phyloP scores from a whole-genome alignment of 1,140 invertebrate genomes.

The Drosophila miranda region DNA sequence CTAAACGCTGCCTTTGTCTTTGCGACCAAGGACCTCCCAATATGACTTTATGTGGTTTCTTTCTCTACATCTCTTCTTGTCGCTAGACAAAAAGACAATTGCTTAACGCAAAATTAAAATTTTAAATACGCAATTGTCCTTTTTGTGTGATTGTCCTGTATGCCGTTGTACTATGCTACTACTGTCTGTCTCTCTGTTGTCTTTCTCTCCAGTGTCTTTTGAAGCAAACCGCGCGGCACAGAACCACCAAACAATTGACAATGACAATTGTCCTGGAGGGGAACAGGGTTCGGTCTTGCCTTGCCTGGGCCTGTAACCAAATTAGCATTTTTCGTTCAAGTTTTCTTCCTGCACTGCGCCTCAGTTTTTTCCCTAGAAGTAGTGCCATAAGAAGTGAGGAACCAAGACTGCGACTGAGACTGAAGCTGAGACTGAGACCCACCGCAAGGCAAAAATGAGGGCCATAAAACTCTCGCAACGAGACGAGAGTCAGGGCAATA shows the following conservation, averaged over 20 bases:
- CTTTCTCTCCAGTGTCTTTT: constrained; percentile 50
- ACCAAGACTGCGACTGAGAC: constrained; percentile 1
- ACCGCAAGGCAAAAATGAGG: constrained; percentile 63
- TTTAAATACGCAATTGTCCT: constrained; percentile 79
- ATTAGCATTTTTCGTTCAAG: constrained; percentile 60
- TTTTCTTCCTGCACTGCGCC: constrained; percentile 11
- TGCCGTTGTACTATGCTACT: constrained; percentile 23
- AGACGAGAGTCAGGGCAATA: constrained; percentile 57
- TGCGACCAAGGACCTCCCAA: constrained; percentile 71
- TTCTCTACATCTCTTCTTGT: constrained; percentile 61
- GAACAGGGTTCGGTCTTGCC: constrained; percentile 26
- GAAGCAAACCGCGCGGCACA: constrained; percentile 54
- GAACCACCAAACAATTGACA: constrained; percentile 55
- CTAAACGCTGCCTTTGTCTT: constrained; percentile 56
- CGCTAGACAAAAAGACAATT: constrained; percentile 53
- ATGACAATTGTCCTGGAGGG: constrained; percentile 58
- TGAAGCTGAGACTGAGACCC: constrained; percentile 44
- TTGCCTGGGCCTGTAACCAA: constrained; percentile 28
- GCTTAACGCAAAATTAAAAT: constrained; percentile 72
- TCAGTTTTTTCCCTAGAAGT: constrained; percentile 47
- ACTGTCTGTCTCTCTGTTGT: constrained; percentile 21
- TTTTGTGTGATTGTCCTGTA: constrained; percentile 52
- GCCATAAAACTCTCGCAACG: constrained; percentile 59
- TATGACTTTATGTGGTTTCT: constrained; percentile 67
- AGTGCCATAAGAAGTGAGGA: constrained; percentile 33